These are phyloP conservation scores for Neoarius graeffei DNA, from an alignment of 2,113 vertebrate genomes.

Conservation along the genomic window DNA sequence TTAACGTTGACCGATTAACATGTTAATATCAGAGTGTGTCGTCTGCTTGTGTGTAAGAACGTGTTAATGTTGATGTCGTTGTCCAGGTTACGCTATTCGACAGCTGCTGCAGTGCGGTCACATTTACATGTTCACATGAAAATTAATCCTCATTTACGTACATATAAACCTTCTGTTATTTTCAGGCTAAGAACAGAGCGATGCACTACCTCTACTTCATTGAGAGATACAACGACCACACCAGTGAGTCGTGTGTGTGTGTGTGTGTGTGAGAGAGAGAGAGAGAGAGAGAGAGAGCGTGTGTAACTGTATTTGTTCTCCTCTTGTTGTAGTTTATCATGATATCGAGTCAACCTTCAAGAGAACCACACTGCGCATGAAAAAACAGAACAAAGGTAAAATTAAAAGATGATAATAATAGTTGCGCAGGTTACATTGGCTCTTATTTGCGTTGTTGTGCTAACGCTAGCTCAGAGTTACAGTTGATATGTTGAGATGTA, in stretches of 20 bases:
- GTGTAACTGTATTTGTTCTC: neutral
- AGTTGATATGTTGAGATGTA: too few species aligned
- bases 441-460: too few species aligned
- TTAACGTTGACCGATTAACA: too few species aligned
- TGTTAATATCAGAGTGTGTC: too few species aligned
- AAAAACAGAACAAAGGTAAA: slow-evolving; percentile 87
- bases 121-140: too few species aligned
- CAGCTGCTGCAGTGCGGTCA: too few species aligned
- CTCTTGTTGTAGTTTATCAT: slow-evolving; percentile 83
- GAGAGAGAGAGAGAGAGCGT: neutral
- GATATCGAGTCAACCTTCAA: slow-evolving; percentile 85
- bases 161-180: slow-evolving; percentile 22
- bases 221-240: slow-evolving; percentile 84
- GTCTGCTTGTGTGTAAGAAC: too few species aligned
- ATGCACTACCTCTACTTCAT: slow-evolving; percentile 82
- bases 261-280: neutral
- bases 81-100: too few species aligned
- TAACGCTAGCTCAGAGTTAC: too few species aligned
- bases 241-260: slow-evolving; percentile 80
- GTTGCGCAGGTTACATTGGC: too few species aligned
- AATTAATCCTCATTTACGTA: neutral
- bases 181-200: slow-evolving; percentile 93
- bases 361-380: slow-evolving; percentile 85
- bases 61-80: too few species aligned
- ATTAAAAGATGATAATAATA: too few species aligned